phyloP scores from a whole-genome alignment of 2,797 vertebrate species.

The Uromys caudimaculatus region DNA sequence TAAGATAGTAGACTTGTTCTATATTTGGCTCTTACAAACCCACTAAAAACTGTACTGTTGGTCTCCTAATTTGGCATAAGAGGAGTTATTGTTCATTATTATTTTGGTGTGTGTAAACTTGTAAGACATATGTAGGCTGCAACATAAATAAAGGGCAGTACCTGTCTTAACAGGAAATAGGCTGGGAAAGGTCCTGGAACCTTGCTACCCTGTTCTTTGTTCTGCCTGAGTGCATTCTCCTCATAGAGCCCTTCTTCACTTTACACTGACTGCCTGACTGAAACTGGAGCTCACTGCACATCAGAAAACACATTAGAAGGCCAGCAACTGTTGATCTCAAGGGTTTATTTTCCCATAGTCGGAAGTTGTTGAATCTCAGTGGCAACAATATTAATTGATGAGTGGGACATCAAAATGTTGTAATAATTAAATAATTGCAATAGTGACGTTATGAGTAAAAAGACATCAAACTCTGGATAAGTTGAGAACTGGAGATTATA shows the following conservation, averaged over 20 bases:
- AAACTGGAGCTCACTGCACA: not conserved
- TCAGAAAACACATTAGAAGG: conserved; percentile 15
- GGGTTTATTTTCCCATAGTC: not conserved
- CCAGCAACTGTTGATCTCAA: not conserved
- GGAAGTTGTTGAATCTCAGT: not conserved
- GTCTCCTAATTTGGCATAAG: not conserved
- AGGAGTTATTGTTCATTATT: conserved; percentile 1
- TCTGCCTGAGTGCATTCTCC: conserved; percentile 51
- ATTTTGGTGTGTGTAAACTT: not conserved
- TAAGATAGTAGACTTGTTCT: not conserved
- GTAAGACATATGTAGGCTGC: not conserved
- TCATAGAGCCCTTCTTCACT: not conserved
- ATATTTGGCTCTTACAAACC: conserved; percentile 20
- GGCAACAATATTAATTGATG: conserved; percentile 10
- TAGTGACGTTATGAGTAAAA: not conserved
- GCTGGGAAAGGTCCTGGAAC: not conserved
- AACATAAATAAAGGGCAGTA: conserved; percentile 2
- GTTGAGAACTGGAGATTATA: conserved; percentile 18
- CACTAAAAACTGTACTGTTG: conserved; percentile 3
- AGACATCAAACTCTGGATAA: conserved; percentile 13
- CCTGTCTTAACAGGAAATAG: not conserved
- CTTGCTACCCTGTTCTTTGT: not conserved
- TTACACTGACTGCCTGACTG: conserved; percentile 44
- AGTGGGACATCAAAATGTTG: not conserved
- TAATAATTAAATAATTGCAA: not conserved